A percentile compares a stretch with the other conserved stretches of the same genome.
Conservation (phyloP, 2,888 invertebrate species). For the Phrixothrix hirtus region DNA sequence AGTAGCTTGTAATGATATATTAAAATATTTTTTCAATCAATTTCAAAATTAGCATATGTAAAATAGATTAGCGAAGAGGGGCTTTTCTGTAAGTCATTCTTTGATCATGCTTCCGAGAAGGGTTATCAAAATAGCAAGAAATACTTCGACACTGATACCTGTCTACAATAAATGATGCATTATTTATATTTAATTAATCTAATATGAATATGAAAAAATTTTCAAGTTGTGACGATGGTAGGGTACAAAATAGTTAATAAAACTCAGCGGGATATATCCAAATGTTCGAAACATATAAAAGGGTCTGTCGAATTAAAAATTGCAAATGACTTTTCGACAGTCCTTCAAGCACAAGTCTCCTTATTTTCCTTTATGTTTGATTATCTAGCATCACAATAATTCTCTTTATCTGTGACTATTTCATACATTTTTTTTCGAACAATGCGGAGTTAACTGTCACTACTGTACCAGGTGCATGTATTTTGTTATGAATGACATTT, state of each 20-base stretch:
- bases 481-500: background rate
- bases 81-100: slow-evolving; percentile 27
- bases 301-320: slow-evolving; percentile 27
- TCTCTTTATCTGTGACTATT: slow-evolving; percentile 10
- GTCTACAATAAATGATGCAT: slow-evolving; percentile 27
- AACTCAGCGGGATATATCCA: slow-evolving; percentile 21
- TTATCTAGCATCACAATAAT: slow-evolving; percentile 19
- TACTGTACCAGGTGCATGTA: background rate
- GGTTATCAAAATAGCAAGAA: slow-evolving; percentile 25
- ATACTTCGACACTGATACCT: too few species aligned
- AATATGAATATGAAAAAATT: slow-evolving; percentile 2
- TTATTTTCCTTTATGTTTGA: slow-evolving; percentile 19
- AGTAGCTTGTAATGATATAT: slow-evolving; percentile 32
- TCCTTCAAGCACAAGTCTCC: slow-evolving; percentile 13
- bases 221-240: background rate
- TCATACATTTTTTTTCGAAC: background rate
- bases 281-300: slow-evolving; percentile 22
- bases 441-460: background rate
- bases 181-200: slow-evolving; percentile 7
- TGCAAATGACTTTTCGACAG: slow-evolving; percentile 29
- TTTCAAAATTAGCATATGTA: slow-evolving; percentile 32
- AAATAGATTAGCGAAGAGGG: slow-evolving; percentile 20
- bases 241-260: slow-evolving; percentile 2
- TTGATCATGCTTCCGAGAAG: slow-evolving; percentile 11
- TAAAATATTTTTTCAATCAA: slow-evolving; percentile 34